Percentiles rank a stretch among this genome's conserved stretches.
phyloP scores from a whole-genome alignment of 2,797 vertebrate genomes.

The Alca torda region DNA sequence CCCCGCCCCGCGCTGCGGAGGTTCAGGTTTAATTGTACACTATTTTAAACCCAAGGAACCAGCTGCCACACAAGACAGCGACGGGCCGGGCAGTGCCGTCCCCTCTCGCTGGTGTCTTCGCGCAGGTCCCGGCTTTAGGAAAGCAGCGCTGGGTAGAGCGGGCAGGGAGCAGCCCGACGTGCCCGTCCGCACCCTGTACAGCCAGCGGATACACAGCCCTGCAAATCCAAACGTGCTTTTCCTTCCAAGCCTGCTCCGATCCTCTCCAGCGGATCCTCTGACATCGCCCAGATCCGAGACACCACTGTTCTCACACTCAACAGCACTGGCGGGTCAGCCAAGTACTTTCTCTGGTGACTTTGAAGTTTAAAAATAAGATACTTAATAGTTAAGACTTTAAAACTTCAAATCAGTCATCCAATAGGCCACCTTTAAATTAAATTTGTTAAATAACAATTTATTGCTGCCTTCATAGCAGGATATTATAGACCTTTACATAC shows the following conservation, averaged over 20 bases:
- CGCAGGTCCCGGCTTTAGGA: background rate
- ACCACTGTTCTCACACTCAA: background rate
- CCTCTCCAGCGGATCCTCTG: background rate
- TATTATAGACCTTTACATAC: background rate
- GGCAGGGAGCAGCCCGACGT: background rate
- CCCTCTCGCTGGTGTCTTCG: background rate
- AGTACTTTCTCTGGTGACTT: background rate
- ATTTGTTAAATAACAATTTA: background rate
- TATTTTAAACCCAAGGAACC: background rate
- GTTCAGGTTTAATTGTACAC: background rate
- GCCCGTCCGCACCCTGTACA: background rate
- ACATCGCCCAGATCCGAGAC: background rate
- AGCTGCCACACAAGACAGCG: background rate
- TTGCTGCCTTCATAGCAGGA: background rate
- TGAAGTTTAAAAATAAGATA: background rate
- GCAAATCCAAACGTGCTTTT: background rate
- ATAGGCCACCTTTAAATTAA: background rate
- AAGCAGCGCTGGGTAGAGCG: background rate
- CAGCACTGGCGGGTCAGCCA: background rate
- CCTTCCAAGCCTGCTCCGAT: background rate
- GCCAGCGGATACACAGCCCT: background rate
- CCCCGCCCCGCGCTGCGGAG: background rate
- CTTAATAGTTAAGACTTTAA: background rate
- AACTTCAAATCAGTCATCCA: background rate
- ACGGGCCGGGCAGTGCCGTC: background rate